Base-by-base conservation (phyloP, 2,797 vertebrate genomes). In the Todus mexicanus region DNA sequence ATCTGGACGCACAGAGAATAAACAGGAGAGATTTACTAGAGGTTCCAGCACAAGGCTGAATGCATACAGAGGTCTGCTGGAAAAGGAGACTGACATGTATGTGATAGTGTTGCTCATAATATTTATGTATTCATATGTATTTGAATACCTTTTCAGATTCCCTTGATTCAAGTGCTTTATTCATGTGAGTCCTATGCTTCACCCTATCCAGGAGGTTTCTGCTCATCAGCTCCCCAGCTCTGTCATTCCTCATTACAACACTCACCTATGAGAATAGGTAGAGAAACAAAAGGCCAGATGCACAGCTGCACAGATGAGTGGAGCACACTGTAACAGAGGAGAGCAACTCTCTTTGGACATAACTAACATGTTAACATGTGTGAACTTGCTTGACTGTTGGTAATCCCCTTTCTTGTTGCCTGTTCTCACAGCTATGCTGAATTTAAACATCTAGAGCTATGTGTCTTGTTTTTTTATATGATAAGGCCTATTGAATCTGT, bases 301-400 rank as follows among this genome's bases (percentile, higher is more conserved):
- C 94, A 87, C 87, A 95, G 84, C 86, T 92, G 95, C 96, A 94
- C 96, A 96, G 93, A 95, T 96, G 90, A 95, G 90, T 15, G 65
- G 78, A 89, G 65, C 93, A 89, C 78, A n/a, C 80, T 51, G 84
- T 35, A 74, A 65, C 90, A 84, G 92, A 86, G 87, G 91, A 94
- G 93, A 93, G 87, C 69, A 93, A 60, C 82, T 84, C 87, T 95
- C 90, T 81, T 94, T 84, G 82, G 92, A 89, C 83, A 65, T 88
- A 82, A 77, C 87, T 76, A 94, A 95, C 81, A 75, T 37, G 65
- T 77, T 76, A 94, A 95, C 81, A 75, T 37, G 65, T 77, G 59
- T 69, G 72, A 92, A 94, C 85, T 88, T 95, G 64, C 77, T 93
- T 86, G 78, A 76, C 82, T 84, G 66, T 95, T 92, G 95, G 63